A percentile compares a stretch with the other conserved stretches of the same genome.
These are phyloP conservation scores for Bombus haemorrhoidalis DNA, from an alignment of 1,140 invertebrate species.

Conservation along the genomic window DNA sequence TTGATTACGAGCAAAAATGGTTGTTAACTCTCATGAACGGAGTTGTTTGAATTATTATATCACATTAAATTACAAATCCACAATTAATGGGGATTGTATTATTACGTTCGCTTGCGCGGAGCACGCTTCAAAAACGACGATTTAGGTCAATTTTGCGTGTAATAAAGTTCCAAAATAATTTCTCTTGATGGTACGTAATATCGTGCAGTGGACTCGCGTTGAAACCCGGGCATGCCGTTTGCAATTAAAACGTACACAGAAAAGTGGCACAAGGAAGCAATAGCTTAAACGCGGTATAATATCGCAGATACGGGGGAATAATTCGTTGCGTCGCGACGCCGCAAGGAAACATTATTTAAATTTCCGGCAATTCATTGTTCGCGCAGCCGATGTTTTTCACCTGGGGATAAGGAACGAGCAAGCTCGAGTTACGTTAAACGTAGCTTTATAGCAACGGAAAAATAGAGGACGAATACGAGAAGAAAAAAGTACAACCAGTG, in stretches of 20 bases:
- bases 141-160: not conserved
- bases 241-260: slow-evolving; percentile 20
- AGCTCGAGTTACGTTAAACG: not conserved
- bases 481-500: not conserved
- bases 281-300: not conserved
- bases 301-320: not conserved
- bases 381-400: not conserved
- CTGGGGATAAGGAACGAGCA: not conserved
- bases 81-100: not conserved
- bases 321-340: not conserved
- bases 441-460: not conserved
- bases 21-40: not conserved
- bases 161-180: slow-evolving; percentile 25
- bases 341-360: not conserved
- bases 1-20: too few species aligned
- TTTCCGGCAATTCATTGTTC: not conserved
- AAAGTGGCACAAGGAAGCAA: not conserved
- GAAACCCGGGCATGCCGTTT: slow-evolving; percentile 13
- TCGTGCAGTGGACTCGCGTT: not conserved
- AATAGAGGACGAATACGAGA: too few species aligned
- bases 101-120: slow-evolving; percentile 1
- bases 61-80: not conserved
- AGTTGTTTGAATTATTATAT: not conserved
- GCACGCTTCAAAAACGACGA: not conserved
- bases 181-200: not conserved